These are phyloP conservation scores for Drosophila recens DNA, from an alignment of 2,888 invertebrate genomes.

Conservation along the genomic window DNA sequence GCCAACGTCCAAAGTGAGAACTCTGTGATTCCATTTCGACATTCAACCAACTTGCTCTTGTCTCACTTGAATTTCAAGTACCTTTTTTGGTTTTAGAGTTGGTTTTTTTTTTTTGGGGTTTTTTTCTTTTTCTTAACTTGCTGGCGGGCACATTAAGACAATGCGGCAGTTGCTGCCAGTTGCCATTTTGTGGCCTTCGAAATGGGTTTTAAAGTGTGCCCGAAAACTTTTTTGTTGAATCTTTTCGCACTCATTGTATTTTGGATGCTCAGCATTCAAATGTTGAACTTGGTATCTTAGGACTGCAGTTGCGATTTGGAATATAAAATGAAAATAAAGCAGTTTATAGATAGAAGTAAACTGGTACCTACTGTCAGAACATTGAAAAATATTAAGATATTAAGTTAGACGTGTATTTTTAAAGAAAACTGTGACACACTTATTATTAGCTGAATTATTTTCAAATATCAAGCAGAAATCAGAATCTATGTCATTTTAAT, in stretches of 20 bases:
- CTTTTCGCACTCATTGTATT: slow-evolving; percentile 46
- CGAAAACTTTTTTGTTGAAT: slow-evolving; percentile 33
- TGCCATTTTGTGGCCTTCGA: slow-evolving; percentile 64
- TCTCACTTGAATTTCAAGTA: slow-evolving; percentile 69
- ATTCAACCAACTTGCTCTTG: slow-evolving; percentile 35
- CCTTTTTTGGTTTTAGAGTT: slow-evolving; percentile 32
- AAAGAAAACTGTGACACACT: neutral
- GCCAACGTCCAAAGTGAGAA: slow-evolving; percentile 43
- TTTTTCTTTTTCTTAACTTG: slow-evolving; percentile 10
- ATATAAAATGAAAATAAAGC: neutral
- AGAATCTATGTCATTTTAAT: too few relatives aligned
- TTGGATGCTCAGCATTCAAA: slow-evolving; percentile 16
- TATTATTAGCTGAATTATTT: too few relatives aligned
- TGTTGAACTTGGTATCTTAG: slow-evolving; percentile 11
- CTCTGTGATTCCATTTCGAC: slow-evolving; percentile 12
- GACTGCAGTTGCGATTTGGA: neutral
- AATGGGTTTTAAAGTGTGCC: slow-evolving; percentile 66
- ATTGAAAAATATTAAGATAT: neutral
- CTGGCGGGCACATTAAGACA: slow-evolving; percentile 62
- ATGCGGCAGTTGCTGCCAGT: slow-evolving; percentile 38
- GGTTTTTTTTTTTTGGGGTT: slow-evolving; percentile 1
- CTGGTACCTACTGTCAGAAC: too few relatives aligned
- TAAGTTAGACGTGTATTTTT: neutral
- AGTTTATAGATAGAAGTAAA: neutral
- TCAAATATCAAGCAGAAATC: too few relatives aligned